A percentile compares a stretch with the other conserved stretches of the same genome.
Evolutionary conservation across 1,140 invertebrate genomes (phyloP).

Genomic region (Armadillidium nasatum): DNA sequence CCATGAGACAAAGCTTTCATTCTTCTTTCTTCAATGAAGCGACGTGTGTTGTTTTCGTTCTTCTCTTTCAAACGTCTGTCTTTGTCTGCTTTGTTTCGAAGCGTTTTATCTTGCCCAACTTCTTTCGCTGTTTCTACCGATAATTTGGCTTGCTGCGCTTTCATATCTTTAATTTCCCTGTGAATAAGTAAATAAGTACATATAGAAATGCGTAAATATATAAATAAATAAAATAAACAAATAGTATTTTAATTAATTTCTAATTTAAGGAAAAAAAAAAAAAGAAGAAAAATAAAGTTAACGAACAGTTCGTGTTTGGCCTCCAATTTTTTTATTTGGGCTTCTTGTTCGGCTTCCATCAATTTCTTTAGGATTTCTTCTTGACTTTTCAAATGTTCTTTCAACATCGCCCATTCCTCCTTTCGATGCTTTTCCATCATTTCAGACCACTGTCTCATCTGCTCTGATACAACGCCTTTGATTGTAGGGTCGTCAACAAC

Average conservation of each 20-base stretch:
- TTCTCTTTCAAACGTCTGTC: constrained; percentile 89
- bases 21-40: constrained; percentile 96
- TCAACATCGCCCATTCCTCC: constrained; percentile 83
- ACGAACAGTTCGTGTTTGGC: constrained; percentile 76
- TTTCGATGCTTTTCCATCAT: constrained; percentile 81
- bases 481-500: constrained; percentile 73
- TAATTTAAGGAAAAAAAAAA: no score
- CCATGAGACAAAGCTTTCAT: constrained; percentile 79
- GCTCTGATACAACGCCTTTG: constrained; percentile 74
- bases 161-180: constrained; percentile 94
- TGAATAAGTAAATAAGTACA: background rate
- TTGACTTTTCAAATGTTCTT: constrained; percentile 77
- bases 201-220: no score
- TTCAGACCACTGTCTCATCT: constrained; percentile 90
- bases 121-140: constrained; percentile 95
- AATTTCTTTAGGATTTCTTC: constrained; percentile 77
- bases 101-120: constrained; percentile 89
- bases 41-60: constrained; percentile 98
- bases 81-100: constrained; percentile 95
- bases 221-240: background rate
- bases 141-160: constrained; percentile 86
- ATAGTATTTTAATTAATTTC: background rate
- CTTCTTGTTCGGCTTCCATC: constrained; percentile 74
- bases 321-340: constrained; percentile 85
- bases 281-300: constrained; percentile 17